phyloP scores from a whole-genome alignment of 2,113 vertebrate genomes.

The Amazona vittata region DNA sequence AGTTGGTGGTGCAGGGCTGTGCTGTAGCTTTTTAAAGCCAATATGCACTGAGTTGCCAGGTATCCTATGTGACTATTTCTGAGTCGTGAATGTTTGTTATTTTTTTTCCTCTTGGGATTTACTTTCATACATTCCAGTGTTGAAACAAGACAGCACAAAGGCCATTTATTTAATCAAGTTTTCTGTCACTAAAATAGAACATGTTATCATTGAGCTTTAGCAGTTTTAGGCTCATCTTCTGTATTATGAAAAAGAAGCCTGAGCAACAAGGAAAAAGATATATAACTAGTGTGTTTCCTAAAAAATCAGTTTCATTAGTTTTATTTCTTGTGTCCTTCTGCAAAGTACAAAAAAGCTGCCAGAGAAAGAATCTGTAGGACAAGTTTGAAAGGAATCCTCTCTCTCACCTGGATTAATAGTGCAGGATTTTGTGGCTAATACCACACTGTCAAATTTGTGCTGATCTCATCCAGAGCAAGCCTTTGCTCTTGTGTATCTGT shows the following conservation, averaged over 20 bases:
- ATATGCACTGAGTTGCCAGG: rapidly evolving
- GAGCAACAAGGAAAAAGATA: neutral
- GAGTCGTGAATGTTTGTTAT: neutral
- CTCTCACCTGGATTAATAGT: neutral
- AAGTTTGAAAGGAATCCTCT: neutral
- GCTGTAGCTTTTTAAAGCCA: neutral
- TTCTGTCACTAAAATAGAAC: neutral
- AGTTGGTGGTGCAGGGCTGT: neutral
- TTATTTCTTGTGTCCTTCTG: neutral
- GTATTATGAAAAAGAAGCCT: neutral
- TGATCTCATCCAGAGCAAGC: neutral
- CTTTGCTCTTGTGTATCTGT: neutral
- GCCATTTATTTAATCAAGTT: neutral
- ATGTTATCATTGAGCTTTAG: neutral
- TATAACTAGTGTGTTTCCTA: neutral
- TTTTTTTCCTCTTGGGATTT: neutral
- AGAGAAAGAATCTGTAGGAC: neutral
- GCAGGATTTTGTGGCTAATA: neutral
- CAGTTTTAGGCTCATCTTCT: neutral
- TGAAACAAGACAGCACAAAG: neutral
- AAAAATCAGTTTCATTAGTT: neutral
- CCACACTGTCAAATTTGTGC: neutral
- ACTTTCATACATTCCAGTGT: neutral
- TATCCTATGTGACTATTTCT: neutral
- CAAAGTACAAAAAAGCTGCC: neutral